Evolutionary conservation across 2,888 invertebrate species (phyloP), one percentile per base, ranked within the genome.

Genomic region (Oconnorella tubifera): DNA sequence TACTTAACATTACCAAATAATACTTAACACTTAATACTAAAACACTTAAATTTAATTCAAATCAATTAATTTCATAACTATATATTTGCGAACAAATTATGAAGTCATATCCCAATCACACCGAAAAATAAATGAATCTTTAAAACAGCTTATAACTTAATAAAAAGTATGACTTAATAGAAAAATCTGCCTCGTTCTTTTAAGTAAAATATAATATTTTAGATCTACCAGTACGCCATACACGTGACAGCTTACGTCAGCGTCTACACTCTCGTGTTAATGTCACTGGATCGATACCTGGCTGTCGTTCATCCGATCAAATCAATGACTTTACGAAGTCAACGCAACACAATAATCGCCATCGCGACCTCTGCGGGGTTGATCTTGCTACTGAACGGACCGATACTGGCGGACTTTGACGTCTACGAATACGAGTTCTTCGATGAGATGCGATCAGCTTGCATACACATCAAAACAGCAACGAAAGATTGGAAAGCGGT

Each of bases 301-400:
- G 95, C 95, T 32, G 95, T 96, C 1, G 94, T 94, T 1, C 92
- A 92, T 81, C 94, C 95, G 3, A 90, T 95, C 71, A 87, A 89
- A 0, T 91, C 92, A 59, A 91, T 92, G 88, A 55, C 64, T n/a
- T 53, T 65, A 27, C 28, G 65, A 14, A 65, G 56, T 2, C 51
- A 62, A 57, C 51, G 62, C 6, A 65, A 65, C 33, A 63, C 65
- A 1, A 32, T 53, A 28, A 40, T 65, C 31, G 61, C 63, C 1
- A 65, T 65, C 19, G 28, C 31, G 29, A 4, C 33, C 2, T n/a
- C 48, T 4, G 51, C 55, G 23, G 56, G 28, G 1, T 4, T 65
- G 49, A 62, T 62, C 4, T 32, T 65, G 29, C 48, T 32, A 49
- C 19, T 25, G 31, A 55, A 64, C 29, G 28, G 25, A 3, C 59